Conservation (phyloP, 2,113 vertebrate species). For the Anolis sagrei region DNA sequence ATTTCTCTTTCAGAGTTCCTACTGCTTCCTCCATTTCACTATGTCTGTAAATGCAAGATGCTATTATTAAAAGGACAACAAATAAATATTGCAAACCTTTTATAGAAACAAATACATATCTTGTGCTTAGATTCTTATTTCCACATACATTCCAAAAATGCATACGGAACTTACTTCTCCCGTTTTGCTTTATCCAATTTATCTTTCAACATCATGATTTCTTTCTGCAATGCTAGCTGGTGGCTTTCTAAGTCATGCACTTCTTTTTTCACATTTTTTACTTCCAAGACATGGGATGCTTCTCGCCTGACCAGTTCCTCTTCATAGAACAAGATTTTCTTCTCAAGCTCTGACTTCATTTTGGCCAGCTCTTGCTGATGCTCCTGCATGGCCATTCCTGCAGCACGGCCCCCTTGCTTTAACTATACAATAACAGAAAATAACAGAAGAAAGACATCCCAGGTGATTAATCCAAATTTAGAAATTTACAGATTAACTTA, state of each 20-base stretch:
- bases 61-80: background rate
- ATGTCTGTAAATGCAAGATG: slow-evolving; percentile 76
- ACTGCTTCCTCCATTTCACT: slow-evolving; percentile 89
- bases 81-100: background rate
- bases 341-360: slow-evolving; percentile 91
- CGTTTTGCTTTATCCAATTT: slow-evolving; percentile 90
- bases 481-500: background rate
- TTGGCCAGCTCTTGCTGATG: slow-evolving; percentile 92
- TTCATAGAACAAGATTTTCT: slow-evolving; percentile 93
- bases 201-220: slow-evolving; percentile 87
- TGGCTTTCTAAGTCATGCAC: slow-evolving; percentile 92
- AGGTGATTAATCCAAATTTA: background rate
- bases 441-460: background rate
- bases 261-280: slow-evolving; percentile 91
- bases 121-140: no score
- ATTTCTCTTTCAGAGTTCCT: slow-evolving; percentile 84
- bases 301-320: slow-evolving; percentile 92
- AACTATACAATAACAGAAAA: slow-evolving; percentile 65
- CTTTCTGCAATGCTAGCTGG: slow-evolving; percentile 88
- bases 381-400: slow-evolving; percentile 73
- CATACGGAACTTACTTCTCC: slow-evolving; percentile 79
- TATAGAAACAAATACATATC: no score
- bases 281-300: slow-evolving; percentile 86
- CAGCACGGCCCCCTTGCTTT: slow-evolving; percentile 85
- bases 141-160: background rate